phyloP scores from a whole-genome alignment of 2,113 vertebrate genomes.

The Naja naja region DNA sequence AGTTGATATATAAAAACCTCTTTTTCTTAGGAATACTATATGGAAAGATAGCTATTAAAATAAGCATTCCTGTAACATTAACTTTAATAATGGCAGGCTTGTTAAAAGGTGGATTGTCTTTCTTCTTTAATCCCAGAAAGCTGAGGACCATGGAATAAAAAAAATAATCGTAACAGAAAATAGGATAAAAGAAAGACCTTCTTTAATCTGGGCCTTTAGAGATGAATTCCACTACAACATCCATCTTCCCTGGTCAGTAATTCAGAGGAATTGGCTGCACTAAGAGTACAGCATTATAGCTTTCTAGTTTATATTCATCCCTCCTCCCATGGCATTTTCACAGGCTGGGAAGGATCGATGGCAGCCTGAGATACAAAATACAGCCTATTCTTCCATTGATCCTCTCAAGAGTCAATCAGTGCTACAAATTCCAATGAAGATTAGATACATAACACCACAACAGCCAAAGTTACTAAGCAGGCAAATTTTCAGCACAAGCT shows the following conservation, averaged over 20 bases:
- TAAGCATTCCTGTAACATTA: neutral
- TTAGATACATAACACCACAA: neutral
- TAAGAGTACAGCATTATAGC: neutral
- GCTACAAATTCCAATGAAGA: conserved; percentile 11
- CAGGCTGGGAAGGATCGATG: conserved; percentile 9
- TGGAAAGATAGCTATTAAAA: neutral
- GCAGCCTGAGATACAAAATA: neutral
- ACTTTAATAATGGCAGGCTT: neutral
- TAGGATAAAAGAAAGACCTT: neutral
- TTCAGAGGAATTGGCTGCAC: neutral
- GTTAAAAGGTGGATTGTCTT: neutral
- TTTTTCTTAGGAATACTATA: neutral
- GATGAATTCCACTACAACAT: neutral
- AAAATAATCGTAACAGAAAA: neutral
- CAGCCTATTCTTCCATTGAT: neutral
- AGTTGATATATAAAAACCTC: neutral
- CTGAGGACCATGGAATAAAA: neutral
- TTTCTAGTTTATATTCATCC: neutral
- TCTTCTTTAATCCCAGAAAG: neutral
- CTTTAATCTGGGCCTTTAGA: neutral
- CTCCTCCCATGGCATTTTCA: neutral
- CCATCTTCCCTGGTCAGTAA: neutral
- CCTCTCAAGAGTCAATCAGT: neutral
- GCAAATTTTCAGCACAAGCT: neutral
- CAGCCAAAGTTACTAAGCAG: neutral